Evolutionary conservation across 2,797 vertebrate genomes (phyloP).

Genomic region (Lepilemur septentrionalis): DNA sequence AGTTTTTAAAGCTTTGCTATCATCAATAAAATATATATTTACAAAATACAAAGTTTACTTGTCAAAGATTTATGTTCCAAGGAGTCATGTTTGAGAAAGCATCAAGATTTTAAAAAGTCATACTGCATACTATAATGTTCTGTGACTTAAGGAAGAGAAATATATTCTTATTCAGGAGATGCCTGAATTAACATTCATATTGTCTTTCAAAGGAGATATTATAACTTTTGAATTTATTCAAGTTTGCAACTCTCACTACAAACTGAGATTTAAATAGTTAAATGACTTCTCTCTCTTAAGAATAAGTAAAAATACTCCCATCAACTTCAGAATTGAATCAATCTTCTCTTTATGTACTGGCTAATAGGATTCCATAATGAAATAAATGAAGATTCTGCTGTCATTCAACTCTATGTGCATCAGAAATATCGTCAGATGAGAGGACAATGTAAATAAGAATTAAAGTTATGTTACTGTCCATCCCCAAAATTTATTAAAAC

Average conservation of each 20-base stretch:
- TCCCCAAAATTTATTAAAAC: neutral
- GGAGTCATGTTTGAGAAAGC: neutral
- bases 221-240: slow-evolving; percentile 7
- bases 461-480: neutral
- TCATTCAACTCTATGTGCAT: neutral
- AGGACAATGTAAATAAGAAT: neutral
- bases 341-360: neutral
- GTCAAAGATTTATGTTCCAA: neutral
- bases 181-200: neutral
- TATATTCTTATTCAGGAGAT: neutral
- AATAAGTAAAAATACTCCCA: neutral
- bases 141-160: slow-evolving; percentile 26
- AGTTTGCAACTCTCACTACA: neutral
- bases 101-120: slow-evolving; percentile 25
- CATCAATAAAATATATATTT: neutral
- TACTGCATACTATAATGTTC: neutral
- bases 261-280: slow-evolving; percentile 14
- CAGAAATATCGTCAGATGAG: neutral
- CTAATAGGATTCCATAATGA: neutral
- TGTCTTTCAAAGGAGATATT: neutral
- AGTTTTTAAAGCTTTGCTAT: slow-evolving; percentile 1
- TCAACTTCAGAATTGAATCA: slow-evolving; percentile 17
- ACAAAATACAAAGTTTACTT: slow-evolving; percentile 18
- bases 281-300: neutral
- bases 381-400: neutral